phyloP scores from a whole-genome alignment of 2,113 vertebrate genomes.

The Craseonycteris thonglongyai region DNA sequence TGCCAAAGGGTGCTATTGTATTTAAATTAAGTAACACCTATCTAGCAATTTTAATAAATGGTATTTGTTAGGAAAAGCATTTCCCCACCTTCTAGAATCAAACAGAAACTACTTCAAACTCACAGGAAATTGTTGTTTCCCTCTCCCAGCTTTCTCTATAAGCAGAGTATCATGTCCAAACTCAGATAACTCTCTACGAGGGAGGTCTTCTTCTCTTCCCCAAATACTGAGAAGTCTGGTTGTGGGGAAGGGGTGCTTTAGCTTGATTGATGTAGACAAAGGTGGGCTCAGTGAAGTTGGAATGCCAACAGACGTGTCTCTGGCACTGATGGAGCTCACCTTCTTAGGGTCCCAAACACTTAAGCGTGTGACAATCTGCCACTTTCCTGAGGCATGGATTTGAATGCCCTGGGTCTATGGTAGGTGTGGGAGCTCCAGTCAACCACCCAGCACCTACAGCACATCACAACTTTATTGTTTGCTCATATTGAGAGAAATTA shows the following conservation, averaged over 20 bases:
- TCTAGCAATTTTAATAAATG: neutral
- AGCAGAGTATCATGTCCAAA: neutral
- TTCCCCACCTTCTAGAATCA: neutral
- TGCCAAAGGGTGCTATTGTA: neutral
- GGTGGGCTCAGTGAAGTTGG: neutral
- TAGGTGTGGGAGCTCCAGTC: neutral
- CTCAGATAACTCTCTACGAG: neutral
- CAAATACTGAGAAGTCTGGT: neutral
- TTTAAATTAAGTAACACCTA: neutral
- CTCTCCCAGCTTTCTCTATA: neutral
- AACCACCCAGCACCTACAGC: neutral
- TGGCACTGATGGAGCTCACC: neutral
- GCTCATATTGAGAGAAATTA: neutral
- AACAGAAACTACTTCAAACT: neutral
- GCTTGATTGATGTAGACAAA: neutral
- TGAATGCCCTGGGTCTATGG: neutral
- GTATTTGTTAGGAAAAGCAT: neutral
- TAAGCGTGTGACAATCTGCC: neutral
- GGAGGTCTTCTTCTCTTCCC: neutral
- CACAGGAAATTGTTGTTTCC: neutral
- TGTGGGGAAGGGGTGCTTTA: neutral
- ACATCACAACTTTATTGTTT: neutral
- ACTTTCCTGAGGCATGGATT: too few relatives aligned
- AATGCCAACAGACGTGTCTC: neutral
- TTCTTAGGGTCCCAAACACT: neutral